Conservation (phyloP, 2,113 vertebrate genomes). For the Podiceps cristatus region DNA sequence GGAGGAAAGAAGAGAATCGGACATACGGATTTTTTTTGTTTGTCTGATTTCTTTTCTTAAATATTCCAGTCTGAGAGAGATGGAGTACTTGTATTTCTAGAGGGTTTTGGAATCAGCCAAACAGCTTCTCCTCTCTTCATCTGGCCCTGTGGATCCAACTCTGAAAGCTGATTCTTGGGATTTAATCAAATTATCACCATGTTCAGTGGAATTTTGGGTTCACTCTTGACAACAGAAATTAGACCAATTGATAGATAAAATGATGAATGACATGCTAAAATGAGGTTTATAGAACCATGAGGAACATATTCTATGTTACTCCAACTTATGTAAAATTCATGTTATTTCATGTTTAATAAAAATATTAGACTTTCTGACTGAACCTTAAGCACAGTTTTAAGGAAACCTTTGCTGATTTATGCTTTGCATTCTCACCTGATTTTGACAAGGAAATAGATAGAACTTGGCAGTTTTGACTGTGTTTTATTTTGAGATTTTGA, state of each 20-base stretch:
- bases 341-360: background rate
- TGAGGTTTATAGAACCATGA: background rate
- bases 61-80: background rate
- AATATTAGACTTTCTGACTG: background rate
- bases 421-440: constrained; percentile 33
- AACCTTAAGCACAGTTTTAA: constrained; percentile 13
- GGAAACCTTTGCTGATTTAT: constrained; percentile 36
- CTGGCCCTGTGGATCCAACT: background rate
- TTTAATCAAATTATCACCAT: constrained; percentile 18
- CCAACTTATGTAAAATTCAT: background rate
- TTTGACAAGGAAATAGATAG: constrained; percentile 47
- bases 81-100: background rate
- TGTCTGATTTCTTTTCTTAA: background rate
- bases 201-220: background rate
- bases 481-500: constrained; percentile 33
- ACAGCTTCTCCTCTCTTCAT: background rate
- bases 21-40: background rate
- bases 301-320: background rate
- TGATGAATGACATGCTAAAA: constrained; percentile 14
- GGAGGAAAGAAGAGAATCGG: background rate
- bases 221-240: background rate
- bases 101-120: background rate
- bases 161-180: background rate
- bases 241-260: background rate
- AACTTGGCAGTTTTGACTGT: constrained; percentile 24